Evolutionary conservation across 2,888 invertebrate species (phyloP).

Genomic region (Ceraclea dissimilis): DNA sequence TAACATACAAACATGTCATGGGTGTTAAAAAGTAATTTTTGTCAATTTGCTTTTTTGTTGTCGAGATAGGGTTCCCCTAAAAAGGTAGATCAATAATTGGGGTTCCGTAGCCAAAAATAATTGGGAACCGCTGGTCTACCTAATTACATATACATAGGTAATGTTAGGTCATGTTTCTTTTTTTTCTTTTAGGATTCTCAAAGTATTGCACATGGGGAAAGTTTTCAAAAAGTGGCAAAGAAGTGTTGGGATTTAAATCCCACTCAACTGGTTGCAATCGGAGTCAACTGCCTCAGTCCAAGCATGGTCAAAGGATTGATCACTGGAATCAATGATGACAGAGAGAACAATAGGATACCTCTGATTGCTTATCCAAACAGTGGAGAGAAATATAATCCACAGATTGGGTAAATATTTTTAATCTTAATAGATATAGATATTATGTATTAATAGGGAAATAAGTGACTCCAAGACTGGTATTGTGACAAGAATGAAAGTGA

Average conservation of each 20-base stretch:
- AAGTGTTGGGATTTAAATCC: slow-evolving; percentile 66
- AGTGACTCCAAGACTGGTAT: too few species aligned
- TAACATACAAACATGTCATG: too few species aligned
- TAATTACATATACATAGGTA: too few species aligned
- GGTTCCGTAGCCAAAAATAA: too few species aligned
- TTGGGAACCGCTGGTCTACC: too few species aligned
- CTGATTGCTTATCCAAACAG: slow-evolving; percentile 90
- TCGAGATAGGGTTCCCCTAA: too few species aligned
- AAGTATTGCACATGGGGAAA: slow-evolving; percentile 72
- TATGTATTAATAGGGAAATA: too few species aligned
- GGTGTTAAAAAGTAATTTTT: too few species aligned
- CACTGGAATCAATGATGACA: slow-evolving; percentile 45
- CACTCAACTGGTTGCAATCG: slow-evolving; percentile 70
- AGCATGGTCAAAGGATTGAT: slow-evolving; percentile 40
- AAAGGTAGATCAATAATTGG: too few species aligned
- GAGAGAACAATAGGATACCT: slow-evolving; percentile 52
- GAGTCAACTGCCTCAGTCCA: slow-evolving; percentile 76
- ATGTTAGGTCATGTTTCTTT: too few species aligned
- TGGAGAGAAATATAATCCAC: slow-evolving; percentile 71
- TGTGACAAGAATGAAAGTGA: too few species aligned
- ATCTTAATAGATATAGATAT: not conserved
- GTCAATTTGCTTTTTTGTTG: too few species aligned
- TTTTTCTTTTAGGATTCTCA: slow-evolving; percentile 39
- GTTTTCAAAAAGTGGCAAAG: slow-evolving; percentile 64
- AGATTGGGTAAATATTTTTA: slow-evolving; percentile 53